Conservation (phyloP, 2,888 invertebrate genomes). For the Coremacera marginata region DNA sequence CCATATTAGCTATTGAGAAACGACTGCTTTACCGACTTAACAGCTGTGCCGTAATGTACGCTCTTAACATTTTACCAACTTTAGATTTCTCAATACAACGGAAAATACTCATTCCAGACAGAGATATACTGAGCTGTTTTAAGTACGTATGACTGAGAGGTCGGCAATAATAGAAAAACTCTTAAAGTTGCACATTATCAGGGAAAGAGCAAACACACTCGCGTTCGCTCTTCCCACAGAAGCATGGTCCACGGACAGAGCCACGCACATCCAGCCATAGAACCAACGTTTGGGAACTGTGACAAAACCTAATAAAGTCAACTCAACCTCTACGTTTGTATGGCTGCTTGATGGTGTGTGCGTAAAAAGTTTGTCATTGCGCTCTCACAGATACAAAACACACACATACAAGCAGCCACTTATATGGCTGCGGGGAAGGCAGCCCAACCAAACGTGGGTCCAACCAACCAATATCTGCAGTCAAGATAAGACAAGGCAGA, state of each 20-base stretch:
- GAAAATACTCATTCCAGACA: too few species aligned
- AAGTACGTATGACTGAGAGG: too few species aligned
- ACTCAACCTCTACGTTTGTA: not conserved
- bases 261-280: not conserved
- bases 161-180: not conserved
- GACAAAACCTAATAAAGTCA: slow-evolving; percentile 25
- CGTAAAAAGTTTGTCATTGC: slow-evolving; percentile 37
- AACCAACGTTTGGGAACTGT: slow-evolving; percentile 6
- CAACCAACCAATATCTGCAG: not conserved
- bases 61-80: too few species aligned
- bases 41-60: too few species aligned
- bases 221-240: too few species aligned
- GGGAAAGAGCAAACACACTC: not conserved
- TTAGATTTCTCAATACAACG: too few species aligned
- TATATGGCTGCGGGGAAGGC: slow-evolving; percentile 49
- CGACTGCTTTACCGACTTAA: too few species aligned
- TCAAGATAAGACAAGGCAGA: not conserved
- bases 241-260: not conserved
- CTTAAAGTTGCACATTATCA: not conserved
- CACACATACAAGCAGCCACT: not conserved
- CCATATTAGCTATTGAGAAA: too few species aligned
- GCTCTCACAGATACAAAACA: slow-evolving; percentile 37
- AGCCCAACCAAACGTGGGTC: slow-evolving; percentile 50
- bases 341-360: not conserved
- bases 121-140: too few species aligned